These are phyloP conservation scores for Amphiprion clarkii DNA, from an alignment of 2,797 vertebrate species.

Conservation along the genomic window DNA sequence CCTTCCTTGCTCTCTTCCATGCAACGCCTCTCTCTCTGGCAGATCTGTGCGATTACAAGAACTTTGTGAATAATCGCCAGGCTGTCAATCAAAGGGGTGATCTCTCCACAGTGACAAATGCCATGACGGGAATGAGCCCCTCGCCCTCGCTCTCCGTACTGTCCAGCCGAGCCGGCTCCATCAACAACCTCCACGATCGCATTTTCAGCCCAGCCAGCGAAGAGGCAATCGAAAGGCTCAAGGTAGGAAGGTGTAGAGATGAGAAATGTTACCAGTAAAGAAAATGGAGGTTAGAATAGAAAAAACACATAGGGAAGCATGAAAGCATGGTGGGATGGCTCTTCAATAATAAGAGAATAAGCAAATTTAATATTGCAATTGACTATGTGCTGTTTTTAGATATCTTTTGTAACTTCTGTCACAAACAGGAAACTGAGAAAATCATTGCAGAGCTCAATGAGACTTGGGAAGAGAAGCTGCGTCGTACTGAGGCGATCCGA, in stretches of 20 bases:
- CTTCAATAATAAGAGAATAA: neutral
- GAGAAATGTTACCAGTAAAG: neutral
- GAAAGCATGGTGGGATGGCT: neutral
- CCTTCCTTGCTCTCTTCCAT: conserved; percentile 62
- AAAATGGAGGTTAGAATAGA: neutral
- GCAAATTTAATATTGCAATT: neutral
- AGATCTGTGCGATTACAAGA: conserved; percentile 95
- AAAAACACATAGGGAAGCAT: neutral
- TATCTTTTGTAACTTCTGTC: neutral
- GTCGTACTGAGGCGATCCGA: conserved; percentile 95
- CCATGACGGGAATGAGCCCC: conserved; percentile 97
- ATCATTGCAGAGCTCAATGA: conserved; percentile 99
- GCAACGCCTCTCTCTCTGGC: conserved; percentile 82
- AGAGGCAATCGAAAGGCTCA: conserved; percentile 96
- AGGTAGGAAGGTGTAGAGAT: conserved; percentile 82
- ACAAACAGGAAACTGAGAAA: conserved; percentile 94
- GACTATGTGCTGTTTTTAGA: conserved; percentile 6
- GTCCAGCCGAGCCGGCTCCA: conserved; percentile 94
- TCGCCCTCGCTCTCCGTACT: conserved; percentile 95
- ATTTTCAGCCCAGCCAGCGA: conserved; percentile 97
- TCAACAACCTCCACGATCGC: conserved; percentile 95
- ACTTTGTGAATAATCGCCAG: conserved; percentile 90
- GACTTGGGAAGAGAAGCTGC: conserved; percentile 98
- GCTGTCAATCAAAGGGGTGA: conserved; percentile 93
- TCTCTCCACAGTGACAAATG: conserved; percentile 99